Evolutionary conservation across 35 echinoderm and acorn worm species (phyloP), one percentile per base, ranked within the genome.

Genomic region (Amphiura filiformis): DNA sequence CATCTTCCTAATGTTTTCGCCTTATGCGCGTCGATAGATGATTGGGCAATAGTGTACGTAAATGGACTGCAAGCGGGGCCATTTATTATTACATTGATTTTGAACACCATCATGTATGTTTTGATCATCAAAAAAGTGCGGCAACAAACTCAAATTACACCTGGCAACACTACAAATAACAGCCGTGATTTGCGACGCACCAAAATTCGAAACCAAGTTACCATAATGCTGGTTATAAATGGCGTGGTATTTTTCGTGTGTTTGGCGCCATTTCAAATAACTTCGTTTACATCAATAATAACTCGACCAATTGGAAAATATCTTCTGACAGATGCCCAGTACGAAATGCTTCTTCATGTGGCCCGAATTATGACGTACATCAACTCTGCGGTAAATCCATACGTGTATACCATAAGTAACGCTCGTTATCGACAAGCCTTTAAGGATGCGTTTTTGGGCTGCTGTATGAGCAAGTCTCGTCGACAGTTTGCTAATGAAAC

Each of bases 31-130:
- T 38, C 91, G 0, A 36, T 87, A 23, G 28, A 78, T 0, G 31
- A 34, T 0, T 93, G 91, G 91, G 31, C 56, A 0, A 79, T 22
- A 13, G 49, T 34, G 0, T 96, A 92, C 70, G 64, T 84, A 30
- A 86, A 97, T 33, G 80, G 57, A 15, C 61, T 93, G 5, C 95
- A 93, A 80, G 76, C 88, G 1, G 87, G 93, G 42, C 95, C 95
- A 31, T 97, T 93, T 39, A 38, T 93, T 4, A 49, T 97, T 15
- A 57, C 91, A 2, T 39, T 97, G 31, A 33, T 88, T 23, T 31
- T 85, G 17, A 93, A 93, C 38, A 33, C 87, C 28, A 78, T 93
- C 85, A 76, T 97, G 36, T 93, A 94, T 39, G 26, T 36, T 1
- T 75, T 65, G 31, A 97, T 97, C 36, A 83, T 93, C 26, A n/a